Base-by-base conservation (phyloP, 2,113 vertebrate species). In the Antechinus stuartii region DNA sequence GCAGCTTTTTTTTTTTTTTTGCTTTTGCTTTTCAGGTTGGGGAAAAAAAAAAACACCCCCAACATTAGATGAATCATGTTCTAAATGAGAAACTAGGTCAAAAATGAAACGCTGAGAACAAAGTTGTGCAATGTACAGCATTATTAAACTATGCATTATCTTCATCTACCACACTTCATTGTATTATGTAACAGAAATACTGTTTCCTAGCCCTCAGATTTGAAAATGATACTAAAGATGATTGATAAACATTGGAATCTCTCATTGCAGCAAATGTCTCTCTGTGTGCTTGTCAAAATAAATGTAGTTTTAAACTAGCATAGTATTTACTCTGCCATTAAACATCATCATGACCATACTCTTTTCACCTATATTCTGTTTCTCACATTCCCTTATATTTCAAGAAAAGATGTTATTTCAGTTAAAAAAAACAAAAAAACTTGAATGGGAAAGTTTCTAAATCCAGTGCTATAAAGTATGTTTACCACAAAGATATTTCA, bases 1-100 rank as follows among this genome's bases (percentile, higher is more conserved):
- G n/a, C 94, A 23, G 26, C 11, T 54, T 52, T 89, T 42, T 91
- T 90, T 55, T 49, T 49, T 49, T 84, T 76, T 61, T 76, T n/a
- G 2, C 6, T 49, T 49, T 76, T n/a, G 25, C 50, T 14, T 3
- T 25, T 7, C 42, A 91, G 91, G 27, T 89, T 97, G 68, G 50
- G 50, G 50, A 10, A n/a, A 68, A 92, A 61, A 91, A 56, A 94
- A 96, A 91, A 76, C 26, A 96, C 54, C 90, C 49, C 89, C 54
- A 91, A 91, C 30, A 91, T 91, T 90, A 91, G 22, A 68, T 94
- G 56, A 96, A 93, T 97, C 95, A 92, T 54, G 23, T 50, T 95
- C 55, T 92, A 96, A 94, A 94, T 91, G 93, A 92, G 93, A 97
- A 96, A 92, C 50, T 54, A 94, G 49, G 27, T 95, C 92, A 95